Conservation (phyloP, 2,888 invertebrate species). For the Julus scanicus region DNA sequence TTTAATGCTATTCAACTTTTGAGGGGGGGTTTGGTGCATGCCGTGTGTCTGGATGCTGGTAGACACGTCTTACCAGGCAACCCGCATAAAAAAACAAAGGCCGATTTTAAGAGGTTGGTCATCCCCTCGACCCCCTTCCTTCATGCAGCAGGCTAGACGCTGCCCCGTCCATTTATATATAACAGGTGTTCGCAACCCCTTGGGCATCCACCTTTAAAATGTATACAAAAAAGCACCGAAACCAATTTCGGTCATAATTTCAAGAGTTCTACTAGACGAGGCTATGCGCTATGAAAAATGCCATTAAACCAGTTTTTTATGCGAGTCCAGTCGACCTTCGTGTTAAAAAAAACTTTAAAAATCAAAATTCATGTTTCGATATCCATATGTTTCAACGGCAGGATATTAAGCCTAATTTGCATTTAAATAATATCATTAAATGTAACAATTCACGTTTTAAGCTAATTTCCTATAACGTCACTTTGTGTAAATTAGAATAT, state of each 20-base stretch:
- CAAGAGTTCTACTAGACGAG: not conserved
- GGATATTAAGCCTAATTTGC: no score
- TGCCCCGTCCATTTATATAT: not conserved
- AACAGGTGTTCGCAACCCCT: not conserved
- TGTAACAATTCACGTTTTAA: no score
- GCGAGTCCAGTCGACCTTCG: not conserved
- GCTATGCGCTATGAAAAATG: not conserved
- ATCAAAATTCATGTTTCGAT: not conserved
- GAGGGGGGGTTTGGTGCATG: not conserved
- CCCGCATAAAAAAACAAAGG: not conserved
- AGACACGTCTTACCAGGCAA: not conserved
- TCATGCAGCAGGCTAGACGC: not conserved
- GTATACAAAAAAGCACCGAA: not conserved
- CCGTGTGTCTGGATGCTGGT: not conserved
- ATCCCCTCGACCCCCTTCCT: not conserved
- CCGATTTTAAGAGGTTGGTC: not conserved
- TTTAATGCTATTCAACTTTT: not conserved
- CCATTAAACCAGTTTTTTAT: not conserved
- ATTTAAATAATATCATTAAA: no score
- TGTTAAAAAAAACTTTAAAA: not conserved
- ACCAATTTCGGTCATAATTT: not conserved
- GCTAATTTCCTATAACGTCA: no score
- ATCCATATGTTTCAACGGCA: no score
- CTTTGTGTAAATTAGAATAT: no score
- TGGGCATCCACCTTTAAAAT: not conserved